A percentile compares a stretch with the other conserved stretches of the same genome.
Conservation (phyloP, 1,140 invertebrate genomes). For the Aphis gossypii region DNA sequence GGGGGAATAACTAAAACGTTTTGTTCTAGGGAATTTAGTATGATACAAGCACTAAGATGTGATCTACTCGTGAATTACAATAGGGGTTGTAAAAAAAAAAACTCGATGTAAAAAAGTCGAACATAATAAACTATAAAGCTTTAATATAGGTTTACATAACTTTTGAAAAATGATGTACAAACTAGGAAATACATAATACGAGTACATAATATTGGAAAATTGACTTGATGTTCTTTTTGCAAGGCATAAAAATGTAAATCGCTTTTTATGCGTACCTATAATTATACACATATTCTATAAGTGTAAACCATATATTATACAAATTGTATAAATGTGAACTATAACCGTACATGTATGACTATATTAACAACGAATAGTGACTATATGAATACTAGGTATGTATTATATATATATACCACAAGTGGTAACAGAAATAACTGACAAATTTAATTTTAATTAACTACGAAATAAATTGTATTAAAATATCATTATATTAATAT, state of each 20-base stretch:
- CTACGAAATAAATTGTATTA: not conserved
- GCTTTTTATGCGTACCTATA: not conserved
- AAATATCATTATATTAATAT: not conserved
- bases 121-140: not conserved
- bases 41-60: not conserved
- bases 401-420: not conserved
- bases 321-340: not conserved
- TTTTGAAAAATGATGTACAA: not conserved
- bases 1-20: not conserved
- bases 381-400: not conserved
- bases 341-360: not conserved
- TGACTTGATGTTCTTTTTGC: not conserved
- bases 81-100: not conserved
- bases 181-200: not conserved
- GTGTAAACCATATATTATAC: not conserved
- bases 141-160: not conserved
- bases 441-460: not conserved
- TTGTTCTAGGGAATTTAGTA: not conserved
- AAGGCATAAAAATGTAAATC: not conserved
- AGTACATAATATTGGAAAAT: not conserved
- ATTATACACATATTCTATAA: not conserved
- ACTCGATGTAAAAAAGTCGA: not conserved
- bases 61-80: not conserved
- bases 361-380: slow-evolving; percentile 6
- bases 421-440: not conserved